Conservation (phyloP, 1,140 invertebrate species). For the Ephestia elutella region DNA sequence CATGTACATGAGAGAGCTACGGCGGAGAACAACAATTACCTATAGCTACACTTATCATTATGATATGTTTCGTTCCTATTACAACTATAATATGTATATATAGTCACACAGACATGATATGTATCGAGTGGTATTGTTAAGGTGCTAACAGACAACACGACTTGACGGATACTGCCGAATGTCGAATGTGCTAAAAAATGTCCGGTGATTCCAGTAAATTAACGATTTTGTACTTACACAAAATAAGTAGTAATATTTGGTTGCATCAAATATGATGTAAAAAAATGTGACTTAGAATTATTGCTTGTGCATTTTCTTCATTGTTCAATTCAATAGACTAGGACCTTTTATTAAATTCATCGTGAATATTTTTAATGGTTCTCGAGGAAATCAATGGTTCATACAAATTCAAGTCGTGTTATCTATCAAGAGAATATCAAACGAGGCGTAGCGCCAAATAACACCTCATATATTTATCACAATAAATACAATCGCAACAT, state of each 20-base stretch:
- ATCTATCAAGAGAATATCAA: neutral
- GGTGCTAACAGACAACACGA: neutral
- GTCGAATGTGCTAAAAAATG: neutral
- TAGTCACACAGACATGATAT: constrained; percentile 33
- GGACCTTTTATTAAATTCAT: too few species aligned
- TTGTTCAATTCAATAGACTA: too few species aligned
- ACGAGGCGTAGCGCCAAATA: neutral
- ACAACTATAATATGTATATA: constrained; percentile 33
- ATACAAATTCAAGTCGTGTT: neutral
- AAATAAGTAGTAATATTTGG: too few species aligned
- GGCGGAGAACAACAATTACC: constrained; percentile 63
- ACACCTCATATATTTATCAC: constrained; percentile 12
- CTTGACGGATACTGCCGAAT: neutral
- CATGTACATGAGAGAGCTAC: constrained; percentile 32
- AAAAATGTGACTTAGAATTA: too few species aligned
- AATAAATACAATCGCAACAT: constrained; percentile 14
- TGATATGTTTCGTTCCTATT: constrained; percentile 55
- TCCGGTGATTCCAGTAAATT: too few species aligned
- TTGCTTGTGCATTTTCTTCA: too few species aligned
- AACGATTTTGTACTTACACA: too few species aligned
- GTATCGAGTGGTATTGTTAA: constrained; percentile 29
- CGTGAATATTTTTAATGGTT: too few species aligned
- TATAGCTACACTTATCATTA: constrained; percentile 56
- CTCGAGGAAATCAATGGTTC: too few species aligned
- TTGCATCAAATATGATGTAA: too few species aligned